A percentile compares a stretch with the other conserved stretches of the same genome.
Evolutionary conservation across 2,797 vertebrate species (phyloP).

Genomic region (Chaenodraco wilsoni): DNA sequence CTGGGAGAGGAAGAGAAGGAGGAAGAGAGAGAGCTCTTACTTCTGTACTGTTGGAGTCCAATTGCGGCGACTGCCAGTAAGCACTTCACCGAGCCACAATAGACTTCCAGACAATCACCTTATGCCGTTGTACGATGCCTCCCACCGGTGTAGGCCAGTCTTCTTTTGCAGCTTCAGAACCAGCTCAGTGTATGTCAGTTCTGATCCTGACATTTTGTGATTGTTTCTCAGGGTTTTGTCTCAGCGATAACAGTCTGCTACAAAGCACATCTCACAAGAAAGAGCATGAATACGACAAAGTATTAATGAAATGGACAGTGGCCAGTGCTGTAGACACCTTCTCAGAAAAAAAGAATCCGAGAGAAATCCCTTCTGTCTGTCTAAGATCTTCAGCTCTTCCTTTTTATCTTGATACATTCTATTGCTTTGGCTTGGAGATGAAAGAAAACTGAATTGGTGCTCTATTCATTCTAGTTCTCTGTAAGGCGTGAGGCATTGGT

Average conservation of each 20-base stretch:
- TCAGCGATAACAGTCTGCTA: constrained; percentile 44
- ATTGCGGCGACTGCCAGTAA: constrained; percentile 69
- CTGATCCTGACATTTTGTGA: constrained; percentile 67
- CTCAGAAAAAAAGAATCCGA: constrained; percentile 36
- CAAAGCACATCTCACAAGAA: constrained; percentile 64
- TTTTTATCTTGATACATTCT: constrained; percentile 33
- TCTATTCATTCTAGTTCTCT: constrained; percentile 56
- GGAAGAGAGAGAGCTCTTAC: constrained; percentile 46
- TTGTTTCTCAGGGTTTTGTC: constrained; percentile 67
- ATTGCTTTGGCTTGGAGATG: constrained; percentile 60
- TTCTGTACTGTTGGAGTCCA: constrained; percentile 64
- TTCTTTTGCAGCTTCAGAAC: constrained; percentile 49
- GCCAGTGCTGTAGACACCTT: constrained; percentile 64
- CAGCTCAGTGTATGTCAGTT: constrained; percentile 47
- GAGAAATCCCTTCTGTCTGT: constrained; percentile 59
- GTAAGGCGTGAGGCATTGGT: constrained; percentile 55
- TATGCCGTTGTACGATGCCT: constrained; percentile 75
- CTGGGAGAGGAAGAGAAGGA: constrained; percentile 40
- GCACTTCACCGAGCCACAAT: constrained; percentile 71
- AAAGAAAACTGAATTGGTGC: constrained; percentile 56
- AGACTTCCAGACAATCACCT: constrained; percentile 80
- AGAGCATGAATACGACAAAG: constrained; percentile 53
- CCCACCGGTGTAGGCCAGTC: constrained; percentile 74
- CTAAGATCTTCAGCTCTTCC: constrained; percentile 43
- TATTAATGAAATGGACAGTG: constrained; percentile 77